A percentile compares a stretch with the other conserved stretches of the same genome.
Conservation (phyloP, 2,888 invertebrate species). For the Caenorhabditis becei region DNA sequence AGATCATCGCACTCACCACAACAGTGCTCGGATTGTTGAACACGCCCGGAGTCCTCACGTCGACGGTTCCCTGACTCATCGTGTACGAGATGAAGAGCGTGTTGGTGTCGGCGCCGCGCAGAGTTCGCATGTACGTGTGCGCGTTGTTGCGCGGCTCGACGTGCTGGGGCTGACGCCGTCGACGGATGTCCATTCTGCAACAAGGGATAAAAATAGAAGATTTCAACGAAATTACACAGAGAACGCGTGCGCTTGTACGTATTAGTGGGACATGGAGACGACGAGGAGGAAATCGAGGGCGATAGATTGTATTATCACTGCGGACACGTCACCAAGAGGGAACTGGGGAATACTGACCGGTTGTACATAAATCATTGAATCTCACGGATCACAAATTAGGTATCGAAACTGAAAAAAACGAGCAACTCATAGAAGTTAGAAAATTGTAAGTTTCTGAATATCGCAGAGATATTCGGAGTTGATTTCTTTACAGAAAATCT, state of each 20-base stretch:
- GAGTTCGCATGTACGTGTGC: constrained; percentile 40
- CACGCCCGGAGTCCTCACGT: constrained; percentile 38
- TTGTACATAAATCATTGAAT: too few species aligned
- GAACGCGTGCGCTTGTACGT: constrained; percentile 13
- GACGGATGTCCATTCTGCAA: constrained; percentile 7
- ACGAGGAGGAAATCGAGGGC: not conserved
- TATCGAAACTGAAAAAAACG: too few species aligned
- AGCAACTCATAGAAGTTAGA: too few species aligned
- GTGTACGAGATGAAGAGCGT: constrained; percentile 51
- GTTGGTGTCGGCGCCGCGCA: constrained; percentile 31
- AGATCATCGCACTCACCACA: constrained; percentile 24
- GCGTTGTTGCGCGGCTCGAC: constrained; percentile 35
- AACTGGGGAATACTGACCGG: too few species aligned
- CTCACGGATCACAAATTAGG: too few species aligned
- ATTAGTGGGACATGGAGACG: constrained; percentile 16
- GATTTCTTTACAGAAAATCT: too few species aligned
- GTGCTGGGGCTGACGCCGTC: constrained; percentile 10
- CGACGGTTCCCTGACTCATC: constrained; percentile 37
- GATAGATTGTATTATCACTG: not conserved
- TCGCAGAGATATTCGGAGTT: too few species aligned
- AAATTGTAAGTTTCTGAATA: too few species aligned
- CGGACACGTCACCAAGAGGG: too few species aligned
- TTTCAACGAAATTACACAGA: constrained; percentile 20
- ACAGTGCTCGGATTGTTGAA: constrained; percentile 51
- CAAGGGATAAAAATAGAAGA: not conserved